A percentile compares a stretch with the other conserved stretches of the same genome.
Conservation (phyloP, 2,113 vertebrate species). For the Mixornis gularis region DNA sequence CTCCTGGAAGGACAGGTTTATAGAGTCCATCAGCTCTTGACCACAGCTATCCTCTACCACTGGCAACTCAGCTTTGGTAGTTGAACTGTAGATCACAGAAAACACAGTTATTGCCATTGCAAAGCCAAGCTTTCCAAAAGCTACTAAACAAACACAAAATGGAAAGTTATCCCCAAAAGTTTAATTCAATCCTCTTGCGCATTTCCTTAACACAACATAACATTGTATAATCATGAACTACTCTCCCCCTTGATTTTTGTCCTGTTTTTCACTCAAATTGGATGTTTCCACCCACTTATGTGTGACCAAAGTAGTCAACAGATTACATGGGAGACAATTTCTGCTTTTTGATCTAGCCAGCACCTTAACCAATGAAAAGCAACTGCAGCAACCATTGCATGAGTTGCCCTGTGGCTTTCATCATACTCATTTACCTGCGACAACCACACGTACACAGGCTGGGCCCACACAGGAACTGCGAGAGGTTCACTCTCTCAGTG, state of each 20-base stretch:
- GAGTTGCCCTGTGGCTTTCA: neutral
- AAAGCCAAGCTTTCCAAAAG: neutral
- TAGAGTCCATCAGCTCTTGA: neutral
- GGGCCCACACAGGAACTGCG: neutral
- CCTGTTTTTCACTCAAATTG: neutral
- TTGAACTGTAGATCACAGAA: neutral
- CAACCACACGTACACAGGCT: neutral
- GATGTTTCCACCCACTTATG: neutral
- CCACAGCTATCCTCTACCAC: neutral
- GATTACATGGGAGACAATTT: neutral
- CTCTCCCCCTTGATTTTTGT: neutral
- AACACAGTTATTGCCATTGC: neutral
- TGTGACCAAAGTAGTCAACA: neutral
- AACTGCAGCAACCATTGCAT: neutral
- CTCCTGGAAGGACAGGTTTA: neutral
- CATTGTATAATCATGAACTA: neutral
- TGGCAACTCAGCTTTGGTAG: neutral
- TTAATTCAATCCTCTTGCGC: neutral
- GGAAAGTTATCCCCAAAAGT: neutral
- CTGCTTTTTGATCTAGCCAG: neutral
- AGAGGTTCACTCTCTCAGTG: neutral
- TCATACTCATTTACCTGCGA: neutral
- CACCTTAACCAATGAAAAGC: neutral
- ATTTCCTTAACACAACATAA: neutral
- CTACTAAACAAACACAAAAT: neutral